Percentiles rank a stretch among this genome's conserved stretches.
phyloP scores from a whole-genome alignment of 2,113 vertebrate species.

The Alethe castanea region DNA sequence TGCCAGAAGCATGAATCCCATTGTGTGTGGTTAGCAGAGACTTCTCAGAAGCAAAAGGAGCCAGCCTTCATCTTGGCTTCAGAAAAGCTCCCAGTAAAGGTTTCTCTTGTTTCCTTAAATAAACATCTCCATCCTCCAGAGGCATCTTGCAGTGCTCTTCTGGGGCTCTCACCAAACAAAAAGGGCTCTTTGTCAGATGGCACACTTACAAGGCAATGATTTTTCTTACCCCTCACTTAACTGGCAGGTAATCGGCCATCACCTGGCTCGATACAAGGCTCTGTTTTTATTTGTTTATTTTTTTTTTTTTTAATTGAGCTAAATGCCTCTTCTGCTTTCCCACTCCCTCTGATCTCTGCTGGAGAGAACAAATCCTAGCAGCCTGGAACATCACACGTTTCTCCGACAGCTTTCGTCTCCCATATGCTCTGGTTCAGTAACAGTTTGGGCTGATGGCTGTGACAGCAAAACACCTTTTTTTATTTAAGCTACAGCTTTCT shows the following conservation, averaged over 20 bases:
- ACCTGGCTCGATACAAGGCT: background rate
- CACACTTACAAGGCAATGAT: background rate
- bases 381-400: background rate
- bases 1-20: background rate
- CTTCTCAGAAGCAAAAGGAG: background rate
- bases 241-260: background rate
- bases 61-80: background rate
- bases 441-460: slow-evolving; percentile 11
- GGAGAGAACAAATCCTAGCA: slow-evolving; percentile 27
- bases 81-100: background rate
- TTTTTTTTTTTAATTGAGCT: slow-evolving; percentile 14
- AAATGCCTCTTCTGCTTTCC: background rate
- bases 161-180: background rate
- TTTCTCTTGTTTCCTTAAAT: background rate
- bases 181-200: background rate
- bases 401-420: slow-evolving; percentile 1
- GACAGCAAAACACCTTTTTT: slow-evolving; percentile 40
- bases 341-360: background rate
- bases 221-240: background rate
- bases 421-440: slow-evolving; percentile 14
- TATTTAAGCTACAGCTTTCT: slow-evolving; percentile 33
- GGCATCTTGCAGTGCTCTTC: background rate
- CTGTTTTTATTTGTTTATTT: slow-evolving; percentile 35
- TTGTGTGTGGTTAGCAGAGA: background rate
- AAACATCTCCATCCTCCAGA: background rate